Evolutionary conservation across 2,797 vertebrate species (phyloP).

Genomic region (Gallirallus australis): DNA sequence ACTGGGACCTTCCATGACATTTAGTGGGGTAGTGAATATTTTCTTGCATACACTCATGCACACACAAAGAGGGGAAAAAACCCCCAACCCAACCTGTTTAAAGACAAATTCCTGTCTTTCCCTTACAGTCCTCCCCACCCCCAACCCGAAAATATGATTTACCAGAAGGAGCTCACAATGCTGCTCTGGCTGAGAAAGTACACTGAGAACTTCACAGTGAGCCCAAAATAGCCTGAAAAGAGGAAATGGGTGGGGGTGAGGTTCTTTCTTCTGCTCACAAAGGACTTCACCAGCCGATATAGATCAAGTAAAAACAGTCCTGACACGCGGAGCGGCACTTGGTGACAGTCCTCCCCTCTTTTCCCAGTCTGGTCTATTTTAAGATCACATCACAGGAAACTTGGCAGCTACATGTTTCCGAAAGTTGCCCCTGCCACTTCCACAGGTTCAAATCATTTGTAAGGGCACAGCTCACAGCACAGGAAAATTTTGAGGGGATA

Average conservation of each 20-base stretch:
- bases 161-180: slow-evolving; percentile 65
- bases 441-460: slow-evolving; percentile 65
- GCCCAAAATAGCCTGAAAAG: slow-evolving; percentile 70
- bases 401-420: slow-evolving; percentile 80
- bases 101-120: slow-evolving; percentile 30
- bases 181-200: slow-evolving; percentile 74
- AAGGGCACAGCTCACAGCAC: slow-evolving; percentile 33
- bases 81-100: background rate
- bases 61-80: background rate
- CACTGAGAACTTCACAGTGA: slow-evolving; percentile 73
- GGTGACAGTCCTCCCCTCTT: slow-evolving; percentile 77
- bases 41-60: background rate
- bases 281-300: slow-evolving; percentile 63
- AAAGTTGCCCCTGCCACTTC: slow-evolving; percentile 78
- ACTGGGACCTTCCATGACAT: background rate
- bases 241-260: slow-evolving; percentile 73
- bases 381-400: slow-evolving; percentile 79
- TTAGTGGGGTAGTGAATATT: background rate
- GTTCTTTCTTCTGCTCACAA: slow-evolving; percentile 74
- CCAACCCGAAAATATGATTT: slow-evolving; percentile 61
- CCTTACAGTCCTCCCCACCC: background rate
- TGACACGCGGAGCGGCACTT: slow-evolving; percentile 64
- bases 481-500: slow-evolving; percentile 28
- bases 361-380: slow-evolving; percentile 82
- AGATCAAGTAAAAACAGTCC: slow-evolving; percentile 73